Percentiles rank a stretch among this genome's conserved stretches.
Evolutionary conservation across 2,113 vertebrate genomes (phyloP).

Genomic region (Seriola aureovittata): DNA sequence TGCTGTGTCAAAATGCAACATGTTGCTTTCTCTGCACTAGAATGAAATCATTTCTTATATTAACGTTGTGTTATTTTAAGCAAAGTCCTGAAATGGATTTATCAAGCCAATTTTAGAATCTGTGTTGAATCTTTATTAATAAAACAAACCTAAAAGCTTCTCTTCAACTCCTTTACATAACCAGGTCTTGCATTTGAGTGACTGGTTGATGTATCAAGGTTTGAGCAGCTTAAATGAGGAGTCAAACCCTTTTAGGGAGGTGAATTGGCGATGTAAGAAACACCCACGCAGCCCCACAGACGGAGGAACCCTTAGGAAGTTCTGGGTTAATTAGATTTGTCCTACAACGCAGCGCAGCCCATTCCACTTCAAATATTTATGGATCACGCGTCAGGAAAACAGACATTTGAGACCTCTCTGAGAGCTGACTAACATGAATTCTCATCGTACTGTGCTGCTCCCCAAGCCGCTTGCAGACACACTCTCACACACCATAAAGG

Average conservation of each 20-base stretch:
- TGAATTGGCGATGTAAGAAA: conserved; percentile 65
- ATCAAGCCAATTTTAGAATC: conserved; percentile 13
- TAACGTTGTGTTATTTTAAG: conserved; percentile 28
- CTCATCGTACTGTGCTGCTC: conserved; percentile 48
- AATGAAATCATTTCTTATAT: conserved; percentile 38
- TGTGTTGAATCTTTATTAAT: not conserved
- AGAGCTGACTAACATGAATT: conserved; percentile 75
- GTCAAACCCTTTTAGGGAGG: conserved; percentile 69
- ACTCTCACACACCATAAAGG: conserved; percentile 11
- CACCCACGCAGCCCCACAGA: conserved; percentile 63
- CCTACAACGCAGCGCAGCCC: conserved; percentile 76
- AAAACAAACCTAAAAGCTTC: not conserved
- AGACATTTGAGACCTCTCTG: conserved; percentile 81
- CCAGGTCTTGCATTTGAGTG: conserved; percentile 32
- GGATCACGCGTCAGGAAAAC: conserved; percentile 83
- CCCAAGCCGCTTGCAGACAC: conserved; percentile 7
- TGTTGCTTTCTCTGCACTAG: conserved; percentile 22
- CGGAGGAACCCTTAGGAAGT: conserved; percentile 77
- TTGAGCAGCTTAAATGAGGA: conserved; percentile 64
- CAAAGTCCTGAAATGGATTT: conserved; percentile 19
- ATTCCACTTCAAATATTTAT: conserved; percentile 86
- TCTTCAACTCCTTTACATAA: conserved; percentile 20
- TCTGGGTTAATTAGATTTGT: conserved; percentile 85
- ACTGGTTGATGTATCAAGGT: conserved; percentile 47
- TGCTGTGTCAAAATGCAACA: conserved; percentile 49